Conservation (phyloP, 2,797 vertebrate species). For the Lindbergichthys nudifrons region DNA sequence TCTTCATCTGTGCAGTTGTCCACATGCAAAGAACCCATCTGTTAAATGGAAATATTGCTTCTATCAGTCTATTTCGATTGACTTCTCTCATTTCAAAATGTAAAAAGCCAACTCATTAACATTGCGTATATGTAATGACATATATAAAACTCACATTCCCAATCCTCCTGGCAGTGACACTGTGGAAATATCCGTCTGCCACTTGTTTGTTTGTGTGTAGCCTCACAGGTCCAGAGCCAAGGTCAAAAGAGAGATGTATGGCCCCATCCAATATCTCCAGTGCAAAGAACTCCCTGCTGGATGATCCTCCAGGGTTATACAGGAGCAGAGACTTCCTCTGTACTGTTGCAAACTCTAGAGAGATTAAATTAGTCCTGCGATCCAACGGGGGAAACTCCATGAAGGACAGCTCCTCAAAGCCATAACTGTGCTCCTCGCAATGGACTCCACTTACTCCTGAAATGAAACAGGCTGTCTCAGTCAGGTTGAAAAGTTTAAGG, state of each 20-base stretch:
- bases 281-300: slow-evolving; percentile 81
- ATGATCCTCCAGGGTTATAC: slow-evolving; percentile 75
- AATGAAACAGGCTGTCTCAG: slow-evolving; percentile 4
- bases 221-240: slow-evolving; percentile 81
- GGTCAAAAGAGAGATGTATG: slow-evolving; percentile 80
- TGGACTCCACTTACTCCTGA: slow-evolving; percentile 80
- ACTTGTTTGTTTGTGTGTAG: slow-evolving; percentile 80
- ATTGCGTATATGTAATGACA: background rate
- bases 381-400: slow-evolving; percentile 85
- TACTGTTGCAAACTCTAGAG: slow-evolving; percentile 83
- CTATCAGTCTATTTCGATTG: slow-evolving; percentile 10
- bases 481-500: background rate
- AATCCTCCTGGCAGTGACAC: slow-evolving; percentile 78
- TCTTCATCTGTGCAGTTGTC: slow-evolving; percentile 81
- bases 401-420: slow-evolving; percentile 85
- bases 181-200: slow-evolving; percentile 85
- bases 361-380: slow-evolving; percentile 84
- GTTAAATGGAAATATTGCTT: slow-evolving; percentile 41
- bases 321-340: slow-evolving; percentile 81
- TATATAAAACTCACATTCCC: slow-evolving; percentile 78
- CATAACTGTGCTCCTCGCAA: slow-evolving; percentile 83
- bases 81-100: background rate
- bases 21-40: slow-evolving; percentile 84
- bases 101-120: background rate
- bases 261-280: slow-evolving; percentile 81